Conservation (phyloP, 1,140 invertebrate species). For the Dreissena polymorpha region DNA sequence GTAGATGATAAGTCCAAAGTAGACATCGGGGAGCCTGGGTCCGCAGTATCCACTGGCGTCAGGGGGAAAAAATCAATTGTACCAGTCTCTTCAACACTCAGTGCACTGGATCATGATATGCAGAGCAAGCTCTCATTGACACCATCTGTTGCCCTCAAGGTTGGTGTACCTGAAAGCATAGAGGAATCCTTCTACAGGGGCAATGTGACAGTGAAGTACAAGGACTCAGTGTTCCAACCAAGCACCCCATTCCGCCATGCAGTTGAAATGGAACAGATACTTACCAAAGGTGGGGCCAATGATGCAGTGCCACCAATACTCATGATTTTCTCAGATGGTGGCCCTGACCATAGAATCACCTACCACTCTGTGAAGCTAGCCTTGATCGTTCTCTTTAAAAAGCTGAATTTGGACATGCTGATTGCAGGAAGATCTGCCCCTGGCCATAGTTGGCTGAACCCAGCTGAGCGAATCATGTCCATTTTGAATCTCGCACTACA, state of each 20-base stretch:
- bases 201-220: slow-evolving; percentile 45
- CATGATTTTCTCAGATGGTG: slow-evolving; percentile 50
- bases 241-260: slow-evolving; percentile 54
- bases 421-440: slow-evolving; percentile 55
- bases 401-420: slow-evolving; percentile 51
- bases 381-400: slow-evolving; percentile 51
- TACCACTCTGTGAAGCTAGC: slow-evolving; percentile 55
- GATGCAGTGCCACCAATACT: slow-evolving; percentile 27
- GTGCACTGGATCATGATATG: slow-evolving; percentile 57
- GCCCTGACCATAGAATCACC: slow-evolving; percentile 54
- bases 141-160: slow-evolving; percentile 44
- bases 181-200: slow-evolving; percentile 55
- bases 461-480: slow-evolving; percentile 58
- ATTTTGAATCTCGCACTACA: slow-evolving; percentile 53
- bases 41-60: slow-evolving; percentile 44
- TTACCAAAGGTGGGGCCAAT: neutral
- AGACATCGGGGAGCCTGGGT: slow-evolving; percentile 58
- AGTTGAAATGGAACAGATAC: slow-evolving; percentile 28
- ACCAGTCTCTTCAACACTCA: slow-evolving; percentile 18
- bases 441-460: slow-evolving; percentile 52
- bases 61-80: slow-evolving; percentile 55
- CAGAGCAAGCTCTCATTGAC: slow-evolving; percentile 43
- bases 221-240: slow-evolving; percentile 58
- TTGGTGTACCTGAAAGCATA: slow-evolving; percentile 50
- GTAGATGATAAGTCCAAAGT: slow-evolving; percentile 62